Base-by-base conservation (phyloP, 64 coral and sea anemone genomes). In the Trachythela sp. region DNA sequence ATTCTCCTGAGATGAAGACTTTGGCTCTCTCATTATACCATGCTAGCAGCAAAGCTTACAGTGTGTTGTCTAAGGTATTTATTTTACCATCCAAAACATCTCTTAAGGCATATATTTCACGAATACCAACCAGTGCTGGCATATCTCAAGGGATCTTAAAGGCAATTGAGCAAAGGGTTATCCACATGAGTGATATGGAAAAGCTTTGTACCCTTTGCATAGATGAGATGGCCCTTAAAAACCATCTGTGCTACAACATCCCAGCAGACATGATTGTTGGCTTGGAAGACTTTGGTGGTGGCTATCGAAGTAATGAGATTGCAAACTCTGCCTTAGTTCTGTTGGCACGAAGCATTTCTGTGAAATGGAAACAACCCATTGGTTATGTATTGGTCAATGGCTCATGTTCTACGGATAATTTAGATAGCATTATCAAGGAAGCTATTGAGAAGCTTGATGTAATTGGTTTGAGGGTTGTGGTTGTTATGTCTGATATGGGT, bases 301-400 rank as follows among this genome's bases (percentile, higher is more conserved):
- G n/a, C n/a, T n/a, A n/a, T n/a, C n/a, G n/a, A n/a, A n/a, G n/a
- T n/a, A n/a, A n/a, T n/a, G n/a, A n/a, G n/a, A n/a, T n/a, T n/a
- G n/a, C n/a, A n/a, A n/a, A n/a, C n/a, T n/a, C n/a, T n/a, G n/a
- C n/a, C n/a, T n/a, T n/a, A n/a, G n/a, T n/a, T n/a, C n/a, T n/a
- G n/a, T n/a, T n/a, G n/a, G n/a, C n/a, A n/a, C n/a, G n/a, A 86
- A 50, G 84, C n/a, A 41, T 86, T n/a, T 17, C 84, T n/a, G n/a
- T 3, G 14, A 39, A 86, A 31, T 86, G 84, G 84, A 48, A 86
- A 50, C 84, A 86, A 29, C 84, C 84, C 17, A 30, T 86, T 50
- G 84, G 84, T 43, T 86, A 48, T 86, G 40, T 33, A 11, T 45
- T 86, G n/a, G 40, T 50, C 22, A 86, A 50, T 50, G 38, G 84